These are phyloP conservation scores for Polyploca ridens DNA, from an alignment of 2,888 invertebrate species.

Conservation along the genomic window DNA sequence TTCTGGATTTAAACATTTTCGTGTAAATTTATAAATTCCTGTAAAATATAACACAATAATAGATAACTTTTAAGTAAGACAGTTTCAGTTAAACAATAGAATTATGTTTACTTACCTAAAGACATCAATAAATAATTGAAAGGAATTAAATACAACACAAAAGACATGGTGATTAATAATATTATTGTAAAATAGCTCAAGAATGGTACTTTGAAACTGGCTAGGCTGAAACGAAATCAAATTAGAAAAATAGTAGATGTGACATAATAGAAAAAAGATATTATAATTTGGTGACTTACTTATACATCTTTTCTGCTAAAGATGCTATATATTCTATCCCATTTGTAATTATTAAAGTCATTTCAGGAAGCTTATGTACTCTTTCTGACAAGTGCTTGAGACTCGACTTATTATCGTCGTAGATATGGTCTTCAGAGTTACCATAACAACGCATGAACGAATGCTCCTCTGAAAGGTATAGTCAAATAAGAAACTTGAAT, in stretches of 20 bases:
- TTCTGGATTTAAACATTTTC: constrained; percentile 67
- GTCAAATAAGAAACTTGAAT: constrained; percentile 9
- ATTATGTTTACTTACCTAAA: constrained; percentile 57
- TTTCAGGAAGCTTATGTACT: constrained; percentile 61
- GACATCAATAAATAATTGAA: constrained; percentile 69
- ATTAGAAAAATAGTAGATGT: not conserved
- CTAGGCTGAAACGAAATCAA: constrained; percentile 61
- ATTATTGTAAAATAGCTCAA: constrained; percentile 65
- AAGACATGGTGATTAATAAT: constrained; percentile 50
- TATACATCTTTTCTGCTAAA: constrained; percentile 61
- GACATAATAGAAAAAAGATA: too few relatives aligned
- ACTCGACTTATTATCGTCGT: constrained; percentile 29
- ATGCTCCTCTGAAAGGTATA: constrained; percentile 35
- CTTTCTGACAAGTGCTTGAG: constrained; percentile 55
- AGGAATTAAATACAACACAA: constrained; percentile 60
- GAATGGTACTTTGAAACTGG: constrained; percentile 72
- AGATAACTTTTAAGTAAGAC: too few relatives aligned
- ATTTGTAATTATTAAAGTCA: constrained; percentile 62
- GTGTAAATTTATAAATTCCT: constrained; percentile 71
- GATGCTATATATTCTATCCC: constrained; percentile 67
- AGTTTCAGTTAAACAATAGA: not conserved
- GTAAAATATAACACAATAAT: constrained; percentile 29
- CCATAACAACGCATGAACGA: constrained; percentile 37
- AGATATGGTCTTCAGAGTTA: constrained; percentile 17
- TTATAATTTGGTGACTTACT: constrained; percentile 50